Base-by-base conservation (phyloP, 2,888 invertebrate species). In the Melieria crassipennis region DNA sequence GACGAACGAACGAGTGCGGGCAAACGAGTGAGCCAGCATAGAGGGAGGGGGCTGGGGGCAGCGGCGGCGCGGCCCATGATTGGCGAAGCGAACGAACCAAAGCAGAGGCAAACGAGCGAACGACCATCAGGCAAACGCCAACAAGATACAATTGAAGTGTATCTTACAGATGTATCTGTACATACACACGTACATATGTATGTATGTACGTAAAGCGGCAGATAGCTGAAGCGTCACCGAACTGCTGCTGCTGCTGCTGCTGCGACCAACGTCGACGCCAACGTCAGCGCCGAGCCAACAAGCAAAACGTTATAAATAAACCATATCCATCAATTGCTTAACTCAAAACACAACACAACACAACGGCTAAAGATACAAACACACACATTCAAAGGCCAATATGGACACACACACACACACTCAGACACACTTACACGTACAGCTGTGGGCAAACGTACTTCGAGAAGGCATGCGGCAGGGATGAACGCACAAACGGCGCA, bases 301-400 rank as follows among this genome's bases (percentile, higher is more conserved):
- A 64, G 64, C 70, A 68, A 81, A 81, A 79, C 82, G 80, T 83
- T 82, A 82, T 82, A 83, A 83, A 84, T 84, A 83, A 84, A 83
- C 82, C 84, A 81, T 83, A 83, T 84, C 84, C 83, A 83, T 81
- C 84, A 84, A 52, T 82, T 82, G 79, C 82, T 83, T 82, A 83
- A 83, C 83, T 77, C 83, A 84, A 82, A 82, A 80, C 65, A 67
- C 63, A 65, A 16, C 16, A 16, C 16, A 16, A 30, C 62, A 66
- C 30, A 70, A 72, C 65, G 58, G 61, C 63, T 67, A 72, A 69
- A 67, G 65, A 65, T 43, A 57, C 62, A 43, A 48, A 69, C 61
- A 55, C 48, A 66, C 46, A 42, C 4, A 30, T 3, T 30, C 30
- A 30, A 30, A 30, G 30, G 30, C 30, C 30, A 30, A 30, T 30